Percentiles rank a stretch among this genome's conserved stretches.
Evolutionary conservation across 2,797 vertebrate species (phyloP).

Genomic region (Etheostoma perlongum): DNA sequence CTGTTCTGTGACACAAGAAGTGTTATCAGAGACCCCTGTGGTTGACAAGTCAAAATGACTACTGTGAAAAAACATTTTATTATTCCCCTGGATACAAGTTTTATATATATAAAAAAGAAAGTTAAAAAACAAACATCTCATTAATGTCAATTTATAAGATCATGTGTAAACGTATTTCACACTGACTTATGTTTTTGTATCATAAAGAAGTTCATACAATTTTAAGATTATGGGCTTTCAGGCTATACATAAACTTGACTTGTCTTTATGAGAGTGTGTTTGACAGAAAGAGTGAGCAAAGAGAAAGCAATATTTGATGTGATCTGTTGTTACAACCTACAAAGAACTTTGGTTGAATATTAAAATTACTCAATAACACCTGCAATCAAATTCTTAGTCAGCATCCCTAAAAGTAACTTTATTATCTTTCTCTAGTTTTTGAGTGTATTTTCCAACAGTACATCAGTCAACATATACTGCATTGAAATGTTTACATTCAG

Average conservation of each 20-base stretch:
- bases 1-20: too few relatives aligned
- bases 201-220: neutral
- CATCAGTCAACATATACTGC: slow-evolving; percentile 1
- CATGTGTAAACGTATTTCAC: neutral
- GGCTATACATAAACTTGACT: neutral
- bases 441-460: slow-evolving; percentile 20
- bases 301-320: neutral
- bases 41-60: neutral
- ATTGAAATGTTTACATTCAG: slow-evolving; percentile 19
- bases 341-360: neutral
- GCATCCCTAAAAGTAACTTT: slow-evolving; percentile 11
- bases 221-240: neutral
- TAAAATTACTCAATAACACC: neutral
- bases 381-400: neutral
- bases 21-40: neutral
- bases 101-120: neutral
- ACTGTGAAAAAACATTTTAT: neutral
- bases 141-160: neutral
- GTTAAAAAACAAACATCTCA: neutral
- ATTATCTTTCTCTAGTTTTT: slow-evolving; percentile 21
- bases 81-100: neutral
- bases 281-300: neutral
- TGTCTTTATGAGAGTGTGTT: neutral
- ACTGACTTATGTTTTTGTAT: neutral
- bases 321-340: neutral